Conservation (phyloP, 2,797 vertebrate genomes). For the Rhinichthys osculus region DNA sequence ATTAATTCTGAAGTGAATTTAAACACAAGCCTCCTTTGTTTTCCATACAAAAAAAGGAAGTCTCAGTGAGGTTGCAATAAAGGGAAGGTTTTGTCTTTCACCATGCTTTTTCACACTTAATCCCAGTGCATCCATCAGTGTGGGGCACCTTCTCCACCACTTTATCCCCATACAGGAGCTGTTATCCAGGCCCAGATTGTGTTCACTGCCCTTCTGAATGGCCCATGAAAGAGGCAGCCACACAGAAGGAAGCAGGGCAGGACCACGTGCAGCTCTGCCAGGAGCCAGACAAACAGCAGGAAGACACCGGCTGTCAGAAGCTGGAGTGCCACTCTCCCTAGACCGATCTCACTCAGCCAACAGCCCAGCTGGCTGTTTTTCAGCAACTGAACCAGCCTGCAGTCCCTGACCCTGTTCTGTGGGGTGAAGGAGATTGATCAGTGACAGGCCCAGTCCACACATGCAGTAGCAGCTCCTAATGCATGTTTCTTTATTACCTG, state of each 20-base stretch:
- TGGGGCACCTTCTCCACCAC: not conserved
- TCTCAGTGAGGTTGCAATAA: not conserved
- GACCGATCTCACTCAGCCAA: slow-evolving; percentile 8
- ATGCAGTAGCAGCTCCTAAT: not conserved
- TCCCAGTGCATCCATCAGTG: not conserved
- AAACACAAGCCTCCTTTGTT: not conserved
- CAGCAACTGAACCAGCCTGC: slow-evolving; percentile 24
- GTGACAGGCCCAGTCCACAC: not conserved
- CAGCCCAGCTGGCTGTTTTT: slow-evolving; percentile 4
- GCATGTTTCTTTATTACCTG: slow-evolving; percentile 34
- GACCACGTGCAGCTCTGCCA: slow-evolving; percentile 58
- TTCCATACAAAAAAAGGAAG: not conserved
- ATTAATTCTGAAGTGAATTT: not conserved
- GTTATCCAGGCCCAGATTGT: slow-evolving; percentile 22
- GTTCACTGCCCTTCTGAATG: slow-evolving; percentile 16
- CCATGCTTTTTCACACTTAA: not conserved
- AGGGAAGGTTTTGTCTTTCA: not conserved
- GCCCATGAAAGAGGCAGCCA: slow-evolving; percentile 50
- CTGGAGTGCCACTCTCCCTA: not conserved
- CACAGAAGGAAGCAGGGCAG: slow-evolving; percentile 62
- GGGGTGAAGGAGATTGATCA: not conserved
- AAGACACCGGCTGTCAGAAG: slow-evolving; percentile 58
- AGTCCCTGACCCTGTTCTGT: slow-evolving; percentile 11
- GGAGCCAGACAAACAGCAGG: slow-evolving; percentile 58
- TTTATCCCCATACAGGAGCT: not conserved